A percentile compares a stretch with the other conserved stretches of the same genome.
phyloP scores from a whole-genome alignment of 2,888 invertebrate genomes.

The Stenodema calcarata region DNA sequence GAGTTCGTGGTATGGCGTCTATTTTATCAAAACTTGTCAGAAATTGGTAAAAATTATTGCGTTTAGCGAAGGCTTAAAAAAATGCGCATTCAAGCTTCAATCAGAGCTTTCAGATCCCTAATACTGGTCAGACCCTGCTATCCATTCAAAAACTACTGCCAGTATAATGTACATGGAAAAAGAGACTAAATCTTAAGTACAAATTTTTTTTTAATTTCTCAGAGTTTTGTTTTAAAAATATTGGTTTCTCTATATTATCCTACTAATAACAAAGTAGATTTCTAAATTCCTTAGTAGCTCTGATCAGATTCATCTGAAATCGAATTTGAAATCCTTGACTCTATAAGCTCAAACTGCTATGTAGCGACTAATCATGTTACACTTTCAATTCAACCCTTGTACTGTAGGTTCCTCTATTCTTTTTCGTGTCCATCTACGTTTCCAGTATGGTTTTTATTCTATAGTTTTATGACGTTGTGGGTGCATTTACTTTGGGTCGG shows the following conservation, averaged over 20 bases:
- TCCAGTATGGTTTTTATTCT: background rate
- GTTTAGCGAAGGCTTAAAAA: too few species aligned
- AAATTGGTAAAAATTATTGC: too few species aligned
- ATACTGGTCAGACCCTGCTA: background rate
- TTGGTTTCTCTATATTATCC: background rate
- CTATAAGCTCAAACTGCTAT: background rate
- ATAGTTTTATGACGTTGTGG: background rate
- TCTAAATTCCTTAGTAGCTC: background rate
- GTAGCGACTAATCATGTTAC: background rate
- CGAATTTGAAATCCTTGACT: background rate
- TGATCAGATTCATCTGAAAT: background rate
- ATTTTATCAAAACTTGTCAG: too few species aligned
- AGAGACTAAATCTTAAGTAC: background rate
- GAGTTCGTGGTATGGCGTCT: too few species aligned
- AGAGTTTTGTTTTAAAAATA: background rate
- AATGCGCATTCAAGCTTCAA: background rate
- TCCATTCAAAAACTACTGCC: background rate
- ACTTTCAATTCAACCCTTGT: background rate
- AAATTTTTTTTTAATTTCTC: background rate
- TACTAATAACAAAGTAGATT: background rate
- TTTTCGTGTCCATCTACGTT: background rate
- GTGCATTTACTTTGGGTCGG: background rate
- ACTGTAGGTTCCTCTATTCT: background rate
- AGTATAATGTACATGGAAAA: background rate
- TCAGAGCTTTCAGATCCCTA: background rate